Conservation (phyloP, 2,888 invertebrate species). For the Apotomis capreana region DNA sequence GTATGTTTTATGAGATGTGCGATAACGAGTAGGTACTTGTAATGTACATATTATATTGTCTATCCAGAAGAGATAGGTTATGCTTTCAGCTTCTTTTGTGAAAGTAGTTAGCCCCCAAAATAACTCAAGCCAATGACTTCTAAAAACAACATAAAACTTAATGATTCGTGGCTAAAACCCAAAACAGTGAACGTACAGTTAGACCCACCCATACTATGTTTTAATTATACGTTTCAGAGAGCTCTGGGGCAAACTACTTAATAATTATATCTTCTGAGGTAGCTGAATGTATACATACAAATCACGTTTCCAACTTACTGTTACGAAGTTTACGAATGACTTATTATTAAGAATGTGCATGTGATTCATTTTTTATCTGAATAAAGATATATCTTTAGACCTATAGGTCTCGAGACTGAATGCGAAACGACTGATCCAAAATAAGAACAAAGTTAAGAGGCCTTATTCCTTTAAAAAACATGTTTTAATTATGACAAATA, state of each 20-base stretch:
- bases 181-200: slow-evolving; percentile 24
- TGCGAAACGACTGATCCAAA: too few relatives aligned
- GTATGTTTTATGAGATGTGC: too few relatives aligned
- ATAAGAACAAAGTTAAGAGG: too few relatives aligned
- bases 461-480: too few relatives aligned
- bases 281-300: slow-evolving; percentile 7
- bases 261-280: slow-evolving; percentile 28
- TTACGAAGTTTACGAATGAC: neutral
- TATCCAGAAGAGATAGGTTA: too few relatives aligned
- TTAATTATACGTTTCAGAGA: slow-evolving; percentile 27
- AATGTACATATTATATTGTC: too few relatives aligned
- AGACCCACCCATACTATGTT: slow-evolving; percentile 29
- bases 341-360: too few relatives aligned
- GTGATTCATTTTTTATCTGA: too few relatives aligned
- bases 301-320: neutral
- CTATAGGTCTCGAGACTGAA: too few relatives aligned
- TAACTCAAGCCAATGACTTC: slow-evolving; percentile 4
- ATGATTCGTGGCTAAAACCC: slow-evolving; percentile 23
- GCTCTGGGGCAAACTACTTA: slow-evolving; percentile 31
- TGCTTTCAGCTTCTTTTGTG: neutral
- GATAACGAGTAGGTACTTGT: too few relatives aligned
- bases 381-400: too few relatives aligned
- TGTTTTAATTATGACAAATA: too few relatives aligned
- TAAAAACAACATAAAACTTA: slow-evolving; percentile 34
- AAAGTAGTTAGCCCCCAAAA: neutral